Base-by-base conservation (phyloP, 2,888 invertebrate genomes). In the Diaphora mendica region DNA sequence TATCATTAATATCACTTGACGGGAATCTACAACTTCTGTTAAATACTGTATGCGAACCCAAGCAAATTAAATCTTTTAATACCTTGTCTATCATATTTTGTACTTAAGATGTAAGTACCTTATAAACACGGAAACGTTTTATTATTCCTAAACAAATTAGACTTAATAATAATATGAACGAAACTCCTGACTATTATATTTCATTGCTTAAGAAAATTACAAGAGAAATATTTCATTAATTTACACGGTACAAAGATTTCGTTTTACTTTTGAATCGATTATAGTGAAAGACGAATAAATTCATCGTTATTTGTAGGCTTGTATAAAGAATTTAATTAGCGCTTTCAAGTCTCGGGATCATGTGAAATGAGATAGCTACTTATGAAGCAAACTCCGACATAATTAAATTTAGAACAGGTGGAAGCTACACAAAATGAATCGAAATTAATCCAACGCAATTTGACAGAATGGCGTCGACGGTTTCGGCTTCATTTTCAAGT, bases 371-470 rank as follows among this genome's bases (percentile, higher is more conserved):
- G 93, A 93, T 91, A 91, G 88, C 89, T 93, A 91, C 92, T 94
- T 93, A 94, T 91, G 89, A 89, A 88, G 85, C 86, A 86, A 91
- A 91, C 89, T 89, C 86, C 82, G 81, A 85, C 87, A 89, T 94
- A 94, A 95, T 95, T 94, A 94, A 94, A 94, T 94, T 92, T 90
- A 87, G 90, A 94, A 91, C 93, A 94, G 94, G 94, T 94, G 92
- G 92, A 86, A 89, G 91, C 88, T 87, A 90, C 90, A 90, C 91
- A 89, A 90, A 93, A 92, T 93, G 91, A 94, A 93, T 94, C 93
- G 92, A 94, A 95, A 94, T 95, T 94, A 94, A 94, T 94, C 91
- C 90, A 83, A 85, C 83, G 90, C 91, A 91, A 92, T 93, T 93
- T 93, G 93, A 92, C 90, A 88, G 88, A 84, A 84, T 85, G 88